Evolutionary conservation across 2,797 vertebrate genomes (phyloP).

Genomic region (Amphiprion clarkii): DNA sequence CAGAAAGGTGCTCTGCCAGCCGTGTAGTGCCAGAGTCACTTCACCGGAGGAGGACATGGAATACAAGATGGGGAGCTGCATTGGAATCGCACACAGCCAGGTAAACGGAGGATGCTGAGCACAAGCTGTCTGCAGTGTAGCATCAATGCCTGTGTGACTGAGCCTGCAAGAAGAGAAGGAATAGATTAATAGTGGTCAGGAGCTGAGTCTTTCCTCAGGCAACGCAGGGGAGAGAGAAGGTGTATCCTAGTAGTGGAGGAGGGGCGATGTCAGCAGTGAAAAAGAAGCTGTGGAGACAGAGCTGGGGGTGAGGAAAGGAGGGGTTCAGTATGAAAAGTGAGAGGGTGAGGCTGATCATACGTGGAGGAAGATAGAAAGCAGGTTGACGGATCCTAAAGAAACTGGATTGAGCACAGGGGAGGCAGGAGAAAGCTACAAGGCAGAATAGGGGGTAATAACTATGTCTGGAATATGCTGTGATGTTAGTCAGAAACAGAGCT

Average conservation of each 20-base stretch:
- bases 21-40: conserved; percentile 86
- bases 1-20: conserved; percentile 85
- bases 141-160: conserved; percentile 23
- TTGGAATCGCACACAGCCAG: conserved; percentile 83
- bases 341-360: conserved; percentile 34
- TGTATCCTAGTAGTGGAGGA: conserved; percentile 63
- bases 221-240: conserved; percentile 52
- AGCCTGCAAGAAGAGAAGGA: conserved; percentile 10
- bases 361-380: conserved; percentile 32
- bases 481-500: conserved; percentile 28
- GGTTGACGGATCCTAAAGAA: conserved; percentile 6
- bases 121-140: conserved; percentile 26
- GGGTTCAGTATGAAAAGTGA: conserved; percentile 42
- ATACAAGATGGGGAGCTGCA: conserved; percentile 90
- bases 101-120: conserved; percentile 73
- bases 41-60: conserved; percentile 89
- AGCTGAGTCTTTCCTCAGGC: conserved; percentile 33
- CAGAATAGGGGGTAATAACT: background rate
- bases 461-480: conserved; percentile 10
- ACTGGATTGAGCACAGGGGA: background rate
- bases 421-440: background rate
- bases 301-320: conserved; percentile 39
- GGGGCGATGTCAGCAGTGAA: conserved; percentile 53
- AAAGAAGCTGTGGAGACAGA: conserved; percentile 51
- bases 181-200: conserved; percentile 12